A percentile compares a stretch with the other conserved stretches of the same genome.
These are phyloP conservation scores for Schizopygopsis pylzovi DNA, from an alignment of 2,797 vertebrate genomes.

Conservation along the genomic window DNA sequence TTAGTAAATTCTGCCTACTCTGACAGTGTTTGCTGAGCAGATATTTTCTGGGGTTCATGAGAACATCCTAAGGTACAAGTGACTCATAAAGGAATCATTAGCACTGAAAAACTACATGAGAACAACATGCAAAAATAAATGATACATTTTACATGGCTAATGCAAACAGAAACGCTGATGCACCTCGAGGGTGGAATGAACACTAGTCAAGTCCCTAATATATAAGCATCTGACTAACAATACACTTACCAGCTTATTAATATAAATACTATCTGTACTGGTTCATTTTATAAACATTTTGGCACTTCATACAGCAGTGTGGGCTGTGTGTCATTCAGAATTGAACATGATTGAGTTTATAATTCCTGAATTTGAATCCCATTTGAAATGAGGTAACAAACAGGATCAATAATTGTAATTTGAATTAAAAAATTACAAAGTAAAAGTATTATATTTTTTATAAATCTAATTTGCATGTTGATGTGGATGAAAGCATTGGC, in stretches of 20 bases:
- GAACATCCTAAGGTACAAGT: conserved; percentile 3
- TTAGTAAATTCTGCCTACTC: neutral
- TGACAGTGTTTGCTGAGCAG: conserved; percentile 1
- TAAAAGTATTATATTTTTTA: no score
- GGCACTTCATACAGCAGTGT: neutral
- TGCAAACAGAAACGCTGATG: neutral
- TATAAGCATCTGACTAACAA: neutral
- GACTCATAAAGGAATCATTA: conserved; percentile 5
- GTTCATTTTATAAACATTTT: neutral
- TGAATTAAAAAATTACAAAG: neutral
- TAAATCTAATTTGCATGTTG: conserved; percentile 9
- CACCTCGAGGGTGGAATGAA: neutral
- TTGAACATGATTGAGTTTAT: neutral
- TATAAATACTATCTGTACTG: neutral
- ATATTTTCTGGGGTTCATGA: conserved; percentile 11
- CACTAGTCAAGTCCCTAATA: neutral
- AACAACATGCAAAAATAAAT: conserved; percentile 24
- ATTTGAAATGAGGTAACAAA: neutral
- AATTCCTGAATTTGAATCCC: neutral
- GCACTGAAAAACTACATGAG: neutral
- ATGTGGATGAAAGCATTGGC: neutral
- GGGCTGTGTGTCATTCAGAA: neutral
- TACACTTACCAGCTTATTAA: neutral
- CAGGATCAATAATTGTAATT: neutral
- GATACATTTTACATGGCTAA: neutral